Base-by-base conservation (phyloP, 2,113 vertebrate genomes). In the Eptesicus fuscus region DNA sequence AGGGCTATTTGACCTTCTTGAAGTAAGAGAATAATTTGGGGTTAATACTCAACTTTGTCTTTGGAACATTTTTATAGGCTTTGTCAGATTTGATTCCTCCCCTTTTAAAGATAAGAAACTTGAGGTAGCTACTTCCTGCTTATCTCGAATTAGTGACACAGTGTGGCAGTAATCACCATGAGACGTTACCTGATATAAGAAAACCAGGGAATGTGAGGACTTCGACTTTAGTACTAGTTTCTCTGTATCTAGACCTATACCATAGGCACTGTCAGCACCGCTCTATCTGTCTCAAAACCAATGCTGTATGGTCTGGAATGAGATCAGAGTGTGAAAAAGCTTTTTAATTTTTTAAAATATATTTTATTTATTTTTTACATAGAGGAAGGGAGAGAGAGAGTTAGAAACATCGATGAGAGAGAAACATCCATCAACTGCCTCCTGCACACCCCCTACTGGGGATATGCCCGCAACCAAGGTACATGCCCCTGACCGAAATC, bases 21-120 rank as follows among this genome's bases (percentile, higher is more conserved):
- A 63, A 47, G 35, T 32, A 73, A 78, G 69, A 94, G 42, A 11
- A 85, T 23, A 88, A 88, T 79, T 96, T 92, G 87, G 61, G n/a
- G 82, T 88, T 69, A 71, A 90, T 40, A 69, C 12, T 37, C 77
- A 78, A 17, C 11, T 78, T 90, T 96, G 70, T 84, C 77, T 53
- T 88, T 79, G 51, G 35, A 93, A 67, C 1, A 30, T 88, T 56
- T 73, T 88, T 83, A 88, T 73, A 67, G 65, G 35, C 8, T 95
- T 85, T 82, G 71, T 88, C 77, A 84, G 53, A 94, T 74, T 77
- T 83, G 23, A 77, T 88, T 51, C 69, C 25, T 80, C 32, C 7
- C 59, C 69, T 90, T 77, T 67, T 42, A 94, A 89, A 88, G 59
- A 30, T 53, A 42, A 74, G 61, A 65, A 74, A 40, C 78, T 10